A percentile compares a stretch with the other conserved stretches of the same genome.
Conservation (phyloP, 2,888 invertebrate species). For the Eudemis profundana region DNA sequence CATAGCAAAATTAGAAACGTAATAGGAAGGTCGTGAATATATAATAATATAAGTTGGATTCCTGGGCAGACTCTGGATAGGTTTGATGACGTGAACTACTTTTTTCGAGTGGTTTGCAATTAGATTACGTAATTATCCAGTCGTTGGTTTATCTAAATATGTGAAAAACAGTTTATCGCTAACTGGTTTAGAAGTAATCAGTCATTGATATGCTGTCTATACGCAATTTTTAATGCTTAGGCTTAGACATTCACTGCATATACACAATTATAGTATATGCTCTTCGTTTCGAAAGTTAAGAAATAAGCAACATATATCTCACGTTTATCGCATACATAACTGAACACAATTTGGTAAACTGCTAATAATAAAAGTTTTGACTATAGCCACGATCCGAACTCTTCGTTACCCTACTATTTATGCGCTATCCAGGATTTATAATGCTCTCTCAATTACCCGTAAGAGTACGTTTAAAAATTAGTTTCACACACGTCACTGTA, state of each 20-base stretch:
- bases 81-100: neutral
- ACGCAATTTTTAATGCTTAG: neutral
- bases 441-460: constrained; percentile 61
- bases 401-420: constrained; percentile 30
- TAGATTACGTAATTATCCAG: constrained; percentile 16
- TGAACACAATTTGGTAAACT: constrained; percentile 58
- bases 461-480: constrained; percentile 58
- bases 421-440: constrained; percentile 54
- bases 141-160: constrained; percentile 19
- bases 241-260: neutral
- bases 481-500: constrained; percentile 77
- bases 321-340: constrained; percentile 50
- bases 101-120: constrained; percentile 1
- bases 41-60: neutral
- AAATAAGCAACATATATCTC: constrained; percentile 36
- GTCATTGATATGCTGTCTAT: constrained; percentile 7
- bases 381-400: constrained; percentile 40
- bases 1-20: too few relatives aligned
- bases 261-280: neutral
- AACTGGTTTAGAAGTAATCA: constrained; percentile 6
- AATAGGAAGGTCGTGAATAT: too few relatives aligned
- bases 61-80: neutral
- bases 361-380: constrained; percentile 57
- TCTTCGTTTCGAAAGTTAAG: neutral
- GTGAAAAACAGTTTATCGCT: constrained; percentile 18